These are phyloP conservation scores for Lota lota DNA, from an alignment of 2,113 vertebrate genomes.

Conservation along the genomic window DNA sequence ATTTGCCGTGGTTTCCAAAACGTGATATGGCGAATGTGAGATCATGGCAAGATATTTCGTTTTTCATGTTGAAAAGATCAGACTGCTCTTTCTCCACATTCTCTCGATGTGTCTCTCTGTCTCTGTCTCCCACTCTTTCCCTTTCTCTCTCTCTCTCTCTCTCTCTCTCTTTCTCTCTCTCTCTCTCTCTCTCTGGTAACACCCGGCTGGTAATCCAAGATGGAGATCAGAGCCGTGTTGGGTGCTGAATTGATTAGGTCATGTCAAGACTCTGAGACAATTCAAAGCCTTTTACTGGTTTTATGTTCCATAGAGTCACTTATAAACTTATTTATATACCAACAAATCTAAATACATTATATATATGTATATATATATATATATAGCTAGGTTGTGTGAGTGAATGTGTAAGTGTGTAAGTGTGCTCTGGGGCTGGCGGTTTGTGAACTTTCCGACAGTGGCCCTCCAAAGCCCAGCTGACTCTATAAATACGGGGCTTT, in stretches of 20 bases:
- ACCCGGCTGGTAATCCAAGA: background rate
- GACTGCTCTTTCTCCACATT: background rate
- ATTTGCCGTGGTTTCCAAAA: conserved; percentile 34
- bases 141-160: background rate
- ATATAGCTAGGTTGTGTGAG: too few species aligned
- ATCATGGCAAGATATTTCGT: conserved; percentile 5
- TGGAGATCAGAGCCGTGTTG: background rate
- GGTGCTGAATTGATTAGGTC: background rate
- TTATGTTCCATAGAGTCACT: background rate
- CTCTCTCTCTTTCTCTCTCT: background rate
- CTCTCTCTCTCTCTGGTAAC: background rate
- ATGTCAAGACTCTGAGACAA: background rate
- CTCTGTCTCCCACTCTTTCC: background rate
- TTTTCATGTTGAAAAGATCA: background rate
- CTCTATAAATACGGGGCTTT: conserved; percentile 58
- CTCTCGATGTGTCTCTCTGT: background rate
- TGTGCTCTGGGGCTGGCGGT: conserved; percentile 23
- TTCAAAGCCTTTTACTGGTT: background rate
- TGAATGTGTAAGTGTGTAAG: background rate
- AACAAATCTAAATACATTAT: too few species aligned
- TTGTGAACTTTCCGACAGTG: conserved; percentile 45
- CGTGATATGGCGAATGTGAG: conserved; percentile 16
- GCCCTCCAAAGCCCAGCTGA: conserved; percentile 51
- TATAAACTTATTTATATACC: background rate
- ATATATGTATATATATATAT: background rate